A percentile compares a stretch with the other conserved stretches of the same genome.
Evolutionary conservation across 2,888 invertebrate species (phyloP).

Genomic region (Rhamphomyia laevipes): DNA sequence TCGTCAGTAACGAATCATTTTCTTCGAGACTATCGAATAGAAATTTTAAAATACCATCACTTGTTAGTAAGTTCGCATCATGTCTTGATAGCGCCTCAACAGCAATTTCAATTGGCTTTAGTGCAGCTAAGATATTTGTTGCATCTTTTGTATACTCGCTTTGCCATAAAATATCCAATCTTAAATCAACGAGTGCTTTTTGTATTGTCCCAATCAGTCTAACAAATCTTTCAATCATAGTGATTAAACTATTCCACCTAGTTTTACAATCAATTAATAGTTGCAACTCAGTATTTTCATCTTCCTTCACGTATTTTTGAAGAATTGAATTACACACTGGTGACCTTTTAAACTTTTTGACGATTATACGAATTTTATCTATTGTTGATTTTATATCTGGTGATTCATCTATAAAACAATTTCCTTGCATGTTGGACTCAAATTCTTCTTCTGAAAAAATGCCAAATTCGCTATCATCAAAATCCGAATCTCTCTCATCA

Average conservation of each 20-base stretch:
- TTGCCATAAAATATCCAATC: not conserved
- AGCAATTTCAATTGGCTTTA: not conserved
- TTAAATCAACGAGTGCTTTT: not conserved
- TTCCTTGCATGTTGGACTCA: not conserved
- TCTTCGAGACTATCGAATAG: not conserved
- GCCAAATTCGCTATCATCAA: not conserved
- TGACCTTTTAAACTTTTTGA: not conserved
- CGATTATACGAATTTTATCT: not conserved
- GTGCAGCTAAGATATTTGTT: not conserved
- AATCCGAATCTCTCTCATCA: not conserved
- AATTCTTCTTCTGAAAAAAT: not conserved
- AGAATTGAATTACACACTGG: not conserved
- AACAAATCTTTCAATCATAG: conserved; percentile 1
- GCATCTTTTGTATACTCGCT: not conserved
- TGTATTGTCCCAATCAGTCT: conserved; percentile 1
- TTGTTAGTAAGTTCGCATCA: not conserved
- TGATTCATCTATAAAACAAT: not conserved
- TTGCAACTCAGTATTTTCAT: not conserved
- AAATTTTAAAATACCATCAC: not conserved
- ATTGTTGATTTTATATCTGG: not conserved
- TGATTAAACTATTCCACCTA: not conserved
- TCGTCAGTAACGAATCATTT: not conserved
- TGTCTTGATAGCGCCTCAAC: not conserved
- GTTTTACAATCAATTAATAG: conserved; percentile 1
- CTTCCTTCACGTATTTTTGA: not conserved